These are phyloP conservation scores for Stictocephala bisonia DNA, from an alignment of 2,888 invertebrate species.

Conservation along the genomic window DNA sequence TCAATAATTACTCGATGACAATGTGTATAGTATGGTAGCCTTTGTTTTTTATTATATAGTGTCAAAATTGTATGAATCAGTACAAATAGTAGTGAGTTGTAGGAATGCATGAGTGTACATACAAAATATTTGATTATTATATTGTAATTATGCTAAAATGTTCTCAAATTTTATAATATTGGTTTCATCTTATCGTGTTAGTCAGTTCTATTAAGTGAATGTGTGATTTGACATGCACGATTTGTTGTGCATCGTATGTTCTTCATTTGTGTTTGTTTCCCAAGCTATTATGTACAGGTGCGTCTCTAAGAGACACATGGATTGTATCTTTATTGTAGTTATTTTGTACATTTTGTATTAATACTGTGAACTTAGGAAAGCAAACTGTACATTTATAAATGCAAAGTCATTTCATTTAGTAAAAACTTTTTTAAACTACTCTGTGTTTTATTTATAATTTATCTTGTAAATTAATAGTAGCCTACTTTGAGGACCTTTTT, in stretches of 20 bases:
- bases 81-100: conserved; percentile 13
- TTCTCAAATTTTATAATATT: conserved; percentile 14
- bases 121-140: conserved; percentile 8
- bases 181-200: no score
- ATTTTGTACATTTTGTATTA: conserved; percentile 47
- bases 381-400: conserved; percentile 38
- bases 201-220: no score
- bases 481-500: no score
- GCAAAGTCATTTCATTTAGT: conserved; percentile 39
- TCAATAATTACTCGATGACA: no score
- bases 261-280: conserved; percentile 13
- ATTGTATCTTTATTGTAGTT: conserved; percentile 47
- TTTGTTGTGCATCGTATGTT: conserved; percentile 2
- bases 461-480: no score
- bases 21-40: no score
- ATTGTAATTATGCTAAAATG: conserved; percentile 21
- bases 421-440: conserved; percentile 32
- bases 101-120: conserved; percentile 32
- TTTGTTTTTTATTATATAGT: background rate
- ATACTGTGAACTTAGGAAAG: conserved; percentile 43
- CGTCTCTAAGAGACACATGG: conserved; percentile 19
- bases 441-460: background rate
- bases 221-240: no score
- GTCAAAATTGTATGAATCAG: background rate
- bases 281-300: conserved; percentile 37